These are phyloP conservation scores for Drosophila pectinifera DNA, from an alignment of 1,140 invertebrate species.

Conservation along the genomic window DNA sequence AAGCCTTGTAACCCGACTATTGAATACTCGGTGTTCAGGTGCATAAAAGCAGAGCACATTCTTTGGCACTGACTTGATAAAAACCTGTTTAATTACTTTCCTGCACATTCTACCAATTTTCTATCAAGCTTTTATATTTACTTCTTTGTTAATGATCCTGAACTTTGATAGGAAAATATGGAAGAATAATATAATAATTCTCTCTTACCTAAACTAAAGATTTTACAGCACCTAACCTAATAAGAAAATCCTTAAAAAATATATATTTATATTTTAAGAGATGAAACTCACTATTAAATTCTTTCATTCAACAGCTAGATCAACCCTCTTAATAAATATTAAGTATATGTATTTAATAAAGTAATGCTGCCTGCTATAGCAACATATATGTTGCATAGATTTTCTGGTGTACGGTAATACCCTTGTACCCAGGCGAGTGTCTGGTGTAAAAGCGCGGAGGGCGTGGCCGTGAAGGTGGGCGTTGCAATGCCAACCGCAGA, in stretches of 20 bases:
- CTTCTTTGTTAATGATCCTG: no score
- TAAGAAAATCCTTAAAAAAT: no score
- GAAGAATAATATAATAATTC: no score
- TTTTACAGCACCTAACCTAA: no score
- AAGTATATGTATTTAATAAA: background rate
- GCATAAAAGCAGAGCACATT: background rate
- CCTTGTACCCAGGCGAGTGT: constrained; percentile 2
- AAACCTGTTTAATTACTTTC: no score
- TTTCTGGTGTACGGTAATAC: background rate
- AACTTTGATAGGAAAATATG: no score
- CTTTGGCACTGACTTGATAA: background rate
- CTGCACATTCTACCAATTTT: no score
- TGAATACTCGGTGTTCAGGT: background rate
- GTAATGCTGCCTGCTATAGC: background rate
- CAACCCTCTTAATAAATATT: background rate
- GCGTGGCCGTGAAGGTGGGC: constrained; percentile 49
- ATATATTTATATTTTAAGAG: no score
- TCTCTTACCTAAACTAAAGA: no score
- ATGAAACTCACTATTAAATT: no score
- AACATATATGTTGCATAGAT: background rate
- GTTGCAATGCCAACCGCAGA: constrained; percentile 76
- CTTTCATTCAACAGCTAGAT: background rate
- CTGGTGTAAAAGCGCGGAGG: constrained; percentile 8
- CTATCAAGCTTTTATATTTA: no score
- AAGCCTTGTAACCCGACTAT: background rate